Base-by-base conservation (phyloP, 2,888 invertebrate species). In the Vesta saturnalis region DNA sequence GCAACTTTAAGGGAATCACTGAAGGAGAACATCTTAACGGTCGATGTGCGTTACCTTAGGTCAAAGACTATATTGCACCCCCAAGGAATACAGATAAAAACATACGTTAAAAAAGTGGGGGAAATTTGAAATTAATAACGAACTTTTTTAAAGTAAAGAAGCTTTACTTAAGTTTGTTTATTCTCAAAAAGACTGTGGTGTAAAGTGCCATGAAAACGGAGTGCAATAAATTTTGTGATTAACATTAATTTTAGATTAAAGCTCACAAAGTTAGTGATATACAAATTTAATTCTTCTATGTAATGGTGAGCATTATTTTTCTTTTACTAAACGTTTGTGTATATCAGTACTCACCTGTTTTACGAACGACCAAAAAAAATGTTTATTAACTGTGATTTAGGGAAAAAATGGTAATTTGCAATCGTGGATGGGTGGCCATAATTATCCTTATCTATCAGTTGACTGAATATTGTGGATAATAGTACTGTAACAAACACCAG, bases 21-120 rank as follows among this genome's bases (percentile, higher is more conserved):
- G 78, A 79, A 83, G 83, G 80, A 82, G 80, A 80, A 82, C 82
- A 77, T 77, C 77, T 59, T 49, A 84, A 84, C 84, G 83, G 83
- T 82, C 67, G 52, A 39, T 16, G 57, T 66, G 66, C 56, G 16
- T 64, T 69, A 66, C 66, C 69, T 64, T 64, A 67, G 66, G 64
- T 16, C 39, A 56, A 56, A 56, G 35, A 61, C 60, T 62, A 62
- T 69, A 71, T 49, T 46, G 65, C 69, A 64, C 69, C 65, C 67
- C 46, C 56, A 56, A 47, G 47, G 35, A 46, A 22, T 15, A 15
- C 1, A 58, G 64, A 64, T 52, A 64, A 67, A 66, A 62, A 72
- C 69, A 76, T 72, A 60, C 78, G 79, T 79, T 80, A 77, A 78
- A 39, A 76, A 78, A 77, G 79, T 78, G 79, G 79, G 78, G 78